phyloP scores from a whole-genome alignment of 1,140 invertebrate genomes.

The Zaprionus kolodkinae region DNA sequence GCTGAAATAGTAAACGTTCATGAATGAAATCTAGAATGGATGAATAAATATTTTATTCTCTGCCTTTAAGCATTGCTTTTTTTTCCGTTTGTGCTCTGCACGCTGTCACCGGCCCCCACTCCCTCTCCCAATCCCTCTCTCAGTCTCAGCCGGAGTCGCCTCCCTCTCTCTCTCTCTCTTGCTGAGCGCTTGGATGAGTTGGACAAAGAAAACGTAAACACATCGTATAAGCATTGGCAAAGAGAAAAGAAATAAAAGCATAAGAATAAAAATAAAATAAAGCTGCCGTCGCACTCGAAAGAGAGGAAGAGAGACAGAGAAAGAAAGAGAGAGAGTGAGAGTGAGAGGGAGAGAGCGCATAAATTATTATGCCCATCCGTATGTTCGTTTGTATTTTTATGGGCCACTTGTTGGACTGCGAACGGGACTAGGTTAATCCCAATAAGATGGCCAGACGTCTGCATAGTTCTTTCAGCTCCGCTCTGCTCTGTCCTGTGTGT shows the following conservation, averaged over 20 bases:
- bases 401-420: conserved; percentile 57
- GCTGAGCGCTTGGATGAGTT: conserved; percentile 36
- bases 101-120: conserved; percentile 27
- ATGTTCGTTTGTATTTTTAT: conserved; percentile 59
- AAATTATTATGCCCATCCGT: conserved; percentile 51
- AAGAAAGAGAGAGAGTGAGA: neutral
- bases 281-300: conserved; percentile 38
- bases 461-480: conserved; percentile 29
- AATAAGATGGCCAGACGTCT: conserved; percentile 49
- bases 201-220: conserved; percentile 59
- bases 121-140: neutral
- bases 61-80: conserved; percentile 66
- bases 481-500: neutral
- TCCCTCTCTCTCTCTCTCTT: conserved; percentile 24
- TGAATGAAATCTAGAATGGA: conserved; percentile 81
- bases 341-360: conserved; percentile 24
- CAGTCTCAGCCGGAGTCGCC: conserved; percentile 17
- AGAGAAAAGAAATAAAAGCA: conserved; percentile 51
- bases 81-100: conserved; percentile 29
- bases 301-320: conserved; percentile 11
- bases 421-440: conserved; percentile 54
- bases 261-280: conserved; percentile 54
- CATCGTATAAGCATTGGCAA: conserved; percentile 44
- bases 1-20: conserved; percentile 73
- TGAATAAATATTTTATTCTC: conserved; percentile 80